Evolutionary conservation across 1,140 invertebrate genomes (phyloP), one percentile per base, ranked within the genome.

Genomic region (Cylas formicarius): DNA sequence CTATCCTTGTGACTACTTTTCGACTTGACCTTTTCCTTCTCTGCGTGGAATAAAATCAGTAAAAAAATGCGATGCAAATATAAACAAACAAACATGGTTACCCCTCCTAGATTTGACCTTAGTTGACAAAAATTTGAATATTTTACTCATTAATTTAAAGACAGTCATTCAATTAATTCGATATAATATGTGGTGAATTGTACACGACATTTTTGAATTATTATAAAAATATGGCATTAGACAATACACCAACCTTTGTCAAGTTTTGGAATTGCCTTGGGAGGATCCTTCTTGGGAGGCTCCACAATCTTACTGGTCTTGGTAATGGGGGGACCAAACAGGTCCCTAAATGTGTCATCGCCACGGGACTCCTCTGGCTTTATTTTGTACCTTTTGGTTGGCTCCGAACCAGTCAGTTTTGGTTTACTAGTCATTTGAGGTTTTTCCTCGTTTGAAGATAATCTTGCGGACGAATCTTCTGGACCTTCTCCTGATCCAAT

Each of bases 291-390:
- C 50, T 62, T 62, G 2, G 61, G 48, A 40, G 55, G 73, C 40
- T 84, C 79, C 1, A 76, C 73, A 31, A 75, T 66, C 66, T 78
- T 82, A 2, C 71, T 71, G 3, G 75, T 76, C 58, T 85, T 86
- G 17, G 73, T 77, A 43, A 90, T 82, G 1, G 86, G 84, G 20
- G 80, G 34, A 18, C 87, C 86, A 70, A 90, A 90, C 33, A 92
- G 67, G 48, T 78, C 81, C 24, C 78, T 78, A 65, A 89, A 90
- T n/a, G n/a, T n/a, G 33, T 78, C 47, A 73, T 53, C 47, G 32
- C 31, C 76, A 56, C 73, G 79, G 20, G 71, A 65, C 53, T 80
- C 80, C 14, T 77, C 72, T 37, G 72, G 66, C 37, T 78, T 75
- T 34, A 67, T 63, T 66, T 81, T 81, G 46, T 78, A 77, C 66